A percentile compares a stretch with the other conserved stretches of the same genome.
phyloP scores from a whole-genome alignment of 1,140 invertebrate species.

The Wasmannia auropunctata region DNA sequence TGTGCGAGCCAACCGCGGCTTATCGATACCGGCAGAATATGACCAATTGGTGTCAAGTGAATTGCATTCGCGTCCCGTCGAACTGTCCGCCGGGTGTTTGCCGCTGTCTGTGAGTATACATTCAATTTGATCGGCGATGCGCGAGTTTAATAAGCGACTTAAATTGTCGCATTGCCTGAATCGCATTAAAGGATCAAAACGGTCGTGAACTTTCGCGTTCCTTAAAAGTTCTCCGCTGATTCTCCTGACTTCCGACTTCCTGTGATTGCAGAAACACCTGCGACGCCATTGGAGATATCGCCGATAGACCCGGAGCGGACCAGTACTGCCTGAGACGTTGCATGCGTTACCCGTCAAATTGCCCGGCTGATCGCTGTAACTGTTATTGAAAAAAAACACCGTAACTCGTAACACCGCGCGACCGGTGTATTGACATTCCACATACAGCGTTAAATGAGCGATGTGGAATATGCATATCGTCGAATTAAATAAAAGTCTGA shows the following conservation, averaged over 20 bases:
- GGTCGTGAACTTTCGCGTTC: neutral
- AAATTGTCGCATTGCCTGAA: conserved; percentile 9
- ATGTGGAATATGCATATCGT: neutral
- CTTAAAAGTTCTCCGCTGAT: conserved; percentile 29
- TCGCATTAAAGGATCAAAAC: neutral
- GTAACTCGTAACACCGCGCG: neutral
- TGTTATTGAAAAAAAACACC: conserved; percentile 89
- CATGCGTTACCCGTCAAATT: conserved; percentile 90
- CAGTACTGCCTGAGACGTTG: conserved; percentile 94
- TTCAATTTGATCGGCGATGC: conserved; percentile 8
- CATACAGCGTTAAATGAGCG: neutral
- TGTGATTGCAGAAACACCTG: conserved; percentile 89
- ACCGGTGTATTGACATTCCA: neutral
- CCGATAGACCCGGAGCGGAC: conserved; percentile 90
- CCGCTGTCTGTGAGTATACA: conserved; percentile 91
- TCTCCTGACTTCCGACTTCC: conserved; percentile 22
- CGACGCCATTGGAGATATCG: conserved; percentile 91
- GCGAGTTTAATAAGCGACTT: neutral
- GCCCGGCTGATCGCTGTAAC: conserved; percentile 89
- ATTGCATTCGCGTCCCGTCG: conserved; percentile 93
- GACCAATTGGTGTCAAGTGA: conserved; percentile 92
- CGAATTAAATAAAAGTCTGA: conserved; percentile 36
- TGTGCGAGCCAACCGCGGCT: conserved; percentile 88
- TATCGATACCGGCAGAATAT: conserved; percentile 90
- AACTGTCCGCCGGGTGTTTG: conserved; percentile 92